A percentile compares a stretch with the other conserved stretches of the same genome.
phyloP scores from a whole-genome alignment of 2,797 vertebrate genomes.

The Lerista edwardsae region DNA sequence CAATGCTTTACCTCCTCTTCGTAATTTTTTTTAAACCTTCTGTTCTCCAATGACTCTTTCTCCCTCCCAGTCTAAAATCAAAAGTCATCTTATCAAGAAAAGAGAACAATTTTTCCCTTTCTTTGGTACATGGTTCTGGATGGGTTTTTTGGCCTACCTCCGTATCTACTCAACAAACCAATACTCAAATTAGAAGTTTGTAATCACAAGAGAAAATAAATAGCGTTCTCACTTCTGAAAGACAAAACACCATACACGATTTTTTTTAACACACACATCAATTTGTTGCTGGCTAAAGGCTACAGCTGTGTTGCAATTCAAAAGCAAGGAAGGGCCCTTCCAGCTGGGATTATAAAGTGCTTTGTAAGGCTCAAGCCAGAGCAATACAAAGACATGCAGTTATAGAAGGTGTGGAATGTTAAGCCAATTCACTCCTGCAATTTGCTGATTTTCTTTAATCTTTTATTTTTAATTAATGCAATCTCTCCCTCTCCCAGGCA shows the following conservation, averaged over 20 bases:
- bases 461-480: neutral
- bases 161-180: neutral
- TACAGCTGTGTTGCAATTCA: conserved; percentile 8
- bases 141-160: neutral
- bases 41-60: neutral
- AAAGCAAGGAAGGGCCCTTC: conserved; percentile 5
- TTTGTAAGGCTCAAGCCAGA: neutral
- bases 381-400: neutral
- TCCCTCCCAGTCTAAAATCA: neutral
- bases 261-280: accelerated
- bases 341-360: neutral
- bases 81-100: neutral
- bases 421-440: neutral
- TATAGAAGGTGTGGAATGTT: neutral
- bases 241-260: neutral
- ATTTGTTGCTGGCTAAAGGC: neutral
- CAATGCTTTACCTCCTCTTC: neutral
- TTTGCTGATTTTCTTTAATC: neutral
- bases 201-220: neutral
- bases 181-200: neutral
- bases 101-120: neutral
- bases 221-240: neutral
- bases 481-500: accelerated
- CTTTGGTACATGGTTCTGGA: neutral
- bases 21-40: no score